Conservation (phyloP, 2,888 invertebrate species). For the Polyommatus icarus region DNA sequence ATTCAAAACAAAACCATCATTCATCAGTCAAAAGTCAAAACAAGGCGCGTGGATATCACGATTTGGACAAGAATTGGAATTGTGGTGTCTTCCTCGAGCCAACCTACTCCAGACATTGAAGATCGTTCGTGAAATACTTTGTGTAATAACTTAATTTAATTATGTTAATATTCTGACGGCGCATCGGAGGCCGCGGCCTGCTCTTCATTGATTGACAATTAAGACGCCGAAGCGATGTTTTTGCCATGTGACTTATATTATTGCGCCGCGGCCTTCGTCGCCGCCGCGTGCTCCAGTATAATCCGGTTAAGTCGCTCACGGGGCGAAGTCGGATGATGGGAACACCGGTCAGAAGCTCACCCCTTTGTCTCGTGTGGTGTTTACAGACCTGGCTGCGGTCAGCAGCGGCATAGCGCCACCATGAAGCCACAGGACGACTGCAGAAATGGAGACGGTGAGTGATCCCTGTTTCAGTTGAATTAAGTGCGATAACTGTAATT, state of each 20-base stretch:
- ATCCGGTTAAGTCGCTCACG: slow-evolving; percentile 50
- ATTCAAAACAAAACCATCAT: slow-evolving; percentile 20
- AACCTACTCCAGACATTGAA: slow-evolving; percentile 31
- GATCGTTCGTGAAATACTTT: slow-evolving; percentile 24
- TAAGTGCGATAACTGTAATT: not conserved
- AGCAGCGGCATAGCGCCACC: slow-evolving; percentile 37
- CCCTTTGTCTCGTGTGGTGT: slow-evolving; percentile 35
- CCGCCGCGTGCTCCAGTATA: slow-evolving; percentile 48
- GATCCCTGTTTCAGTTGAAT: not conserved
- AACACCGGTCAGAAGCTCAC: slow-evolving; percentile 33
- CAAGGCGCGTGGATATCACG: slow-evolving; percentile 41
- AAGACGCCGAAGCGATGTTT: slow-evolving; percentile 35
- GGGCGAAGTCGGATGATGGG: slow-evolving; percentile 37
- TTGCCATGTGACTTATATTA: slow-evolving; percentile 39
- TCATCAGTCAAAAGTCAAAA: slow-evolving; percentile 40
- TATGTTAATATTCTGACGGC: slow-evolving; percentile 29
- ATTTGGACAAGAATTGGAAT: slow-evolving; percentile 15
- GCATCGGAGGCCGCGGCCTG: slow-evolving; percentile 32
- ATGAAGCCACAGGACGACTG: slow-evolving; percentile 63
- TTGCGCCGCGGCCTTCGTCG: slow-evolving; percentile 41
- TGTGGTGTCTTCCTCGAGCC: slow-evolving; percentile 33
- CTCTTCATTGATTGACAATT: slow-evolving; percentile 33
- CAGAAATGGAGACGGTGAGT: slow-evolving; percentile 65
- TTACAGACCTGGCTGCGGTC: slow-evolving; percentile 36
- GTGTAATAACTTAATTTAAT: slow-evolving; percentile 38